Evolutionary conservation across 1,140 invertebrate species (phyloP), one percentile per base, ranked within the genome.

Genomic region (Pogonomyrmex californicus): DNA sequence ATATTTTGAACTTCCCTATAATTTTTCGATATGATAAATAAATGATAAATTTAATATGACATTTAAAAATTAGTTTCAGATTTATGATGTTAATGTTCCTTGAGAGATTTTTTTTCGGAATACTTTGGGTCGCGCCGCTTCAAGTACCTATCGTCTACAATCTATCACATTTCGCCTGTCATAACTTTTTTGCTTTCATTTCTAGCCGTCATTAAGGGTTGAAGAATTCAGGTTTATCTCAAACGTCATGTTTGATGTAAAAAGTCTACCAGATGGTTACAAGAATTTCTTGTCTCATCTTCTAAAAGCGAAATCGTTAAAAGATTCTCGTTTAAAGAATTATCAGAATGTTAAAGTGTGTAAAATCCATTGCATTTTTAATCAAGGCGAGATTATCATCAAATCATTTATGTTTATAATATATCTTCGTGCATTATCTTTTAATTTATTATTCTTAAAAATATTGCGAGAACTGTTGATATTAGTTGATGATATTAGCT

Each of bases 61-160:
- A 4, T 75, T 73, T 6, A 73, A 73, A 38, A 38, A 10, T 49
- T n/a, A 23, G 41, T 75, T 41, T 56, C 12, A 56, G 17, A 73
- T 56, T 2, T 23, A 23, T 41, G 47, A 30, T 6, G 60, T 71
- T 51, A 51, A 51, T 75, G 9, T 62, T 60, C 10, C 7, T 77
- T 14, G 38, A 77, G 41, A 77, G 62, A n/a, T 56, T 30, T 77
- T 47, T 77, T 4, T 44, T 77, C 14, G 23, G 33, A 60, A 76
- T 76, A 41, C 10, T 71, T 49, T 23, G 23, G 23, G 0, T 23
- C 23, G 23, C 3, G 6, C 30, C 9, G 70, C 49, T 62, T 78
- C 14, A 62, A 10, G 1, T 38, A 54, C n/a, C 17, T 76, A 36
- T 63, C 44, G 9, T 17, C 9, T 62, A 36, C 12, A 12, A 44